A percentile compares a stretch with the other conserved stretches of the same genome.
These are phyloP conservation scores for Sclerodermus sp. DNA, from an alignment of 2,888 invertebrate genomes.

Conservation along the genomic window DNA sequence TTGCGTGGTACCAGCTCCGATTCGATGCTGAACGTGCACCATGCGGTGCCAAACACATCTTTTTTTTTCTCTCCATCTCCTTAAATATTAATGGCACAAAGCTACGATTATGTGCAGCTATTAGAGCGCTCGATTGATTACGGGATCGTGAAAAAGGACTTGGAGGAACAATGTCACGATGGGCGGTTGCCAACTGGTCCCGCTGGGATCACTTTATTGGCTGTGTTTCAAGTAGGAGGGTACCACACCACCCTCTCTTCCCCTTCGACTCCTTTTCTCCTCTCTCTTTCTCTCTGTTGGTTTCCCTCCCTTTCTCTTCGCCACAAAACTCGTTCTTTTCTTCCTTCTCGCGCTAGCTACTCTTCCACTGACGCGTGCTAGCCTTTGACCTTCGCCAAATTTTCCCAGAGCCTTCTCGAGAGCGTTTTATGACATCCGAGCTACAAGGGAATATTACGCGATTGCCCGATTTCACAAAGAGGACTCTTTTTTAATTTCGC, in stretches of 20 bases:
- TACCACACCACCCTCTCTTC: constrained; percentile 7
- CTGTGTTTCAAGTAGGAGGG: constrained; percentile 37
- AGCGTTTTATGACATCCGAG: too few relatives aligned
- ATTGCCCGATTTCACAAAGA: too few relatives aligned
- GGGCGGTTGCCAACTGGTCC: constrained; percentile 56
- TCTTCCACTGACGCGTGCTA: too few relatives aligned
- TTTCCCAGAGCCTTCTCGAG: background rate
- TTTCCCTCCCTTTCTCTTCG: constrained; percentile 11
- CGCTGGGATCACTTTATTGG: constrained; percentile 41
- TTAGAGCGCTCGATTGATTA: constrained; percentile 49
- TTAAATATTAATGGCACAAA: constrained; percentile 31
- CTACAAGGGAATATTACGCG: too few relatives aligned
- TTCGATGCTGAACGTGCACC: too few relatives aligned
- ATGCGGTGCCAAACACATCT: too few relatives aligned
- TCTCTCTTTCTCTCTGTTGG: constrained; percentile 1
- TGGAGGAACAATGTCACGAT: constrained; percentile 50
- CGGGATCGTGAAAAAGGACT: constrained; percentile 33
- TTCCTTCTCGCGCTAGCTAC: background rate
- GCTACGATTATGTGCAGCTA: constrained; percentile 42
- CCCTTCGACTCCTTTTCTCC: background rate
- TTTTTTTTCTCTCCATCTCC: constrained; percentile 20
- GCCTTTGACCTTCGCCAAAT: background rate
- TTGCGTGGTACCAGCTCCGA: too few relatives aligned
- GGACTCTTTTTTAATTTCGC: too few relatives aligned
- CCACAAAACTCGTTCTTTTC: background rate